Percentiles rank a stretch among this genome's conserved stretches.
These are phyloP conservation scores for western clawed frog (Xenopus tropicalis) DNA, from an alignment of 2,113 vertebrate genomes.

Conservation along the genomic window DNA sequence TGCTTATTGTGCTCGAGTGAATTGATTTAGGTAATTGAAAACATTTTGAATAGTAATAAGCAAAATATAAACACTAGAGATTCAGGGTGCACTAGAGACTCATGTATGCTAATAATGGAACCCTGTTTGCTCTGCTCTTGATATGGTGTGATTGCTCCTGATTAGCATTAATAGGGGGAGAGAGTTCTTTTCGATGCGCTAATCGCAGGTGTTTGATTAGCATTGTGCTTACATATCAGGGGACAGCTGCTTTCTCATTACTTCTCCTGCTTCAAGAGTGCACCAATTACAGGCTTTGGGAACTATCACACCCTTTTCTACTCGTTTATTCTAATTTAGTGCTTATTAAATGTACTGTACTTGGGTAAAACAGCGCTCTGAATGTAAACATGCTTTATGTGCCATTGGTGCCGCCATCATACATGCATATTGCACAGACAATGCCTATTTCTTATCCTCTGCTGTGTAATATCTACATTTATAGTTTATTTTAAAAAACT, in stretches of 20 bases:
- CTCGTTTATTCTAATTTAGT: conserved; percentile 32
- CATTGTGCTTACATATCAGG: conserved; percentile 37
- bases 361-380: conserved; percentile 1
- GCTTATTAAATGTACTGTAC: conserved; percentile 30
- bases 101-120: conserved; percentile 32
- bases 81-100: conserved; percentile 27
- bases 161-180: conserved; percentile 43
- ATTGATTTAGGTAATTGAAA: conserved; percentile 44
- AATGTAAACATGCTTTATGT: conserved; percentile 19
- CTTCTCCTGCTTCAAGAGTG: conserved; percentile 20
- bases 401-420: too few species aligned
- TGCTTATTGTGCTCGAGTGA: conserved; percentile 27
- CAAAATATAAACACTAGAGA: conserved; percentile 44
- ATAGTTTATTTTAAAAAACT: too few species aligned
- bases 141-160: conserved; percentile 39
- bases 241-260: conserved; percentile 39
- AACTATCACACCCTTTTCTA: conserved; percentile 26
- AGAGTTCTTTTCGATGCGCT: conserved; percentile 32
- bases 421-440: too few species aligned
- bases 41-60: conserved; percentile 43
- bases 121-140: conserved; percentile 41
- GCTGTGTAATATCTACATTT: too few species aligned
- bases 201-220: conserved; percentile 44
- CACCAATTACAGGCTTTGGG: conserved; percentile 36
- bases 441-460: too few species aligned